Evolutionary conservation across 2,113 vertebrate species (phyloP).

Genomic region (Gymnogyps californianus): DNA sequence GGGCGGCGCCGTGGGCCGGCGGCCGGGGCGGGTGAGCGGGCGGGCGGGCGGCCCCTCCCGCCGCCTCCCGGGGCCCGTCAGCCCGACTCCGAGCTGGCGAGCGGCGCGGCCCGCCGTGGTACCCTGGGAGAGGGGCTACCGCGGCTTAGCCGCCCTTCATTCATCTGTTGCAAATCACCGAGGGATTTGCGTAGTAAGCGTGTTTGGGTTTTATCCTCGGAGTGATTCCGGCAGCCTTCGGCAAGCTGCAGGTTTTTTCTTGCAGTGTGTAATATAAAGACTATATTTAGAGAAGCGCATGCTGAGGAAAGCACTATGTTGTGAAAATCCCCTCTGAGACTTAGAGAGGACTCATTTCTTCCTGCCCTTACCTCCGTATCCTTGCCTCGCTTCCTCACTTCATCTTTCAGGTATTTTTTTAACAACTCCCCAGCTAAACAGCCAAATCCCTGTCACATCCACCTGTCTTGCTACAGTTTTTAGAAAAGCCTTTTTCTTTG

Average conservation of each 20-base stretch:
- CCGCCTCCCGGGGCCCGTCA: not conserved
- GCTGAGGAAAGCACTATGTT: not conserved
- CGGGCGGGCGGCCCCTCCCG: no score
- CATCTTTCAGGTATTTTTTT: not conserved
- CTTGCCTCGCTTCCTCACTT: rapidly evolving
- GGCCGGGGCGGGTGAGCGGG: no score
- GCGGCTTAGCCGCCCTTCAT: not conserved
- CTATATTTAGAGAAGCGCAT: no score
- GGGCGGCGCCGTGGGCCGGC: not conserved
- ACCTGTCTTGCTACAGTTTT: not conserved
- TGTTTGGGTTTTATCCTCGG: not conserved
- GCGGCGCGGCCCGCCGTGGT: not conserved
- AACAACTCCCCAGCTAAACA: not conserved
- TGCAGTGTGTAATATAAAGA: rapidly evolving
- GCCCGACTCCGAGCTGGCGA: not conserved
- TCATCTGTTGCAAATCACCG: no score
- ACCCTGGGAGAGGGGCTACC: rapidly evolving
- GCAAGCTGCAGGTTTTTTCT: not conserved
- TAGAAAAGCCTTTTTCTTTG: not conserved
- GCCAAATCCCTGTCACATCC: rapidly evolving
- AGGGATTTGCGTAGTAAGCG: not conserved
- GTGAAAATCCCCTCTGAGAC: rapidly evolving
- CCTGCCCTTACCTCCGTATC: not conserved
- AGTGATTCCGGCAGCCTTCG: not conserved
- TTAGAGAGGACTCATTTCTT: not conserved